Base-by-base conservation (phyloP, 2,888 invertebrate genomes). In the Corbicula japonica region DNA sequence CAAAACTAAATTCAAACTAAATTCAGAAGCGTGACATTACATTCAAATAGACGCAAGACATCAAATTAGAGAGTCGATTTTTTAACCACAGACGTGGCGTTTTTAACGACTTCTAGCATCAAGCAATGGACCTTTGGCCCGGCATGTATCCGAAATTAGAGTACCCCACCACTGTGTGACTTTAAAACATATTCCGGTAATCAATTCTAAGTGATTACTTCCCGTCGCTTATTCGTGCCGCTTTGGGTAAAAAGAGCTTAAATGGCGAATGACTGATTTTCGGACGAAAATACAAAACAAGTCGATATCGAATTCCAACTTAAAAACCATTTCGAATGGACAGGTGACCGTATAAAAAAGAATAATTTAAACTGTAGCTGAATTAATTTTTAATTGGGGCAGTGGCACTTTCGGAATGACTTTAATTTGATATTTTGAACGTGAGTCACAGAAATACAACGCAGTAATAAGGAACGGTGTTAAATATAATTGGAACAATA, bases 231-330 rank as follows among this genome's bases (percentile, higher is more conserved):
- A 30, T 28, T 54, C 54, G 54, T 54, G 54, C 54, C n/a, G 30
- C 54, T 54, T 54, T 54, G 15, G 2, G 54, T 32, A 54, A 32
- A 54, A 54, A 54, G 32, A 12, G 54, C 44, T 41, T 63, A 63
- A 63, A 46, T 65, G 48, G 48, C 8, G 41, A 50, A 50, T 48
- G 52, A 50, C 68, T 56, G 56, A 41, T 58, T 61, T 34, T 50
- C 41, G 21, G 52, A 28, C 61, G 60, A 34, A 58, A 61, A 61
- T 74, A 38, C 50, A 74, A 74, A 74, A 68, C 61, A 52, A 66
- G 48, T 66, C 65, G 32, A 38, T 46, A 74, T 74, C 74, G 60
- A 74, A 74, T 74, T 74, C 66, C 60, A 41, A 6, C 56, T 63
- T n/a, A 54, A 65, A 34, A 21, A 62, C 50, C 44, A 26, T 52